phyloP scores from a whole-genome alignment of 2,888 invertebrate genomes.

The Bhutanitis thaidina region DNA sequence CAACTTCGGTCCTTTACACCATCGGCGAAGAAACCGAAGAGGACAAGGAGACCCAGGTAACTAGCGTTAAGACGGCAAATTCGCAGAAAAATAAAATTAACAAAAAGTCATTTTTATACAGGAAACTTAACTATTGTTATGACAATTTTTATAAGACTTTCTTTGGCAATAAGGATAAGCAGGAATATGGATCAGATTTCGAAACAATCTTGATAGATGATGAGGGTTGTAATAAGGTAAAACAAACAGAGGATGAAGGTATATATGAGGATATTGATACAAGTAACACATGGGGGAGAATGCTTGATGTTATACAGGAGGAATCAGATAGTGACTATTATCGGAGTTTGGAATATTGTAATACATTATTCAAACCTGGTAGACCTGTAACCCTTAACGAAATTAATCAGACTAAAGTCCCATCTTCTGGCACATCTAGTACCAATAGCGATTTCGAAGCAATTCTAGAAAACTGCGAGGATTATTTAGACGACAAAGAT shows the following conservation, averaged over 20 bases:
- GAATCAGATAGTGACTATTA: constrained; percentile 75
- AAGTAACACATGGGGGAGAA: constrained; percentile 45
- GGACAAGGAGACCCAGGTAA: constrained; percentile 87
- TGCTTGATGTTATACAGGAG: constrained; percentile 66
- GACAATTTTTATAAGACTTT: constrained; percentile 72
- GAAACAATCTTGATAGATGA: constrained; percentile 27
- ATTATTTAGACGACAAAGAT: constrained; percentile 34
- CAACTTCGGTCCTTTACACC: constrained; percentile 94
- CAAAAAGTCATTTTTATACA: constrained; percentile 64
- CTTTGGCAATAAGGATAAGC: constrained; percentile 49
- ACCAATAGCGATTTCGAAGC: constrained; percentile 38
- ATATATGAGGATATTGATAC: constrained; percentile 64
- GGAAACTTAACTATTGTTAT: constrained; percentile 72
- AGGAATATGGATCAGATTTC: constrained; percentile 52
- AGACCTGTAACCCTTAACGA: constrained; percentile 32
- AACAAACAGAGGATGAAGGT: constrained; percentile 51
- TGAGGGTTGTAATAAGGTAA: constrained; percentile 29
- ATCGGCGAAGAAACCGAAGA: constrained; percentile 95
- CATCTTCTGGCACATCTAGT: constrained; percentile 21
- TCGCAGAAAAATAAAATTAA: constrained; percentile 21
- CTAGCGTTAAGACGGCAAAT: constrained; percentile 22
- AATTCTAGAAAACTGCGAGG: constrained; percentile 51
- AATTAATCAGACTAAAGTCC: constrained; percentile 29
- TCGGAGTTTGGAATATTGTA: constrained; percentile 65
- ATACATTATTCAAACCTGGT: constrained; percentile 38